Conservation (phyloP, 2,888 invertebrate species). For the Athalia rosae region DNA sequence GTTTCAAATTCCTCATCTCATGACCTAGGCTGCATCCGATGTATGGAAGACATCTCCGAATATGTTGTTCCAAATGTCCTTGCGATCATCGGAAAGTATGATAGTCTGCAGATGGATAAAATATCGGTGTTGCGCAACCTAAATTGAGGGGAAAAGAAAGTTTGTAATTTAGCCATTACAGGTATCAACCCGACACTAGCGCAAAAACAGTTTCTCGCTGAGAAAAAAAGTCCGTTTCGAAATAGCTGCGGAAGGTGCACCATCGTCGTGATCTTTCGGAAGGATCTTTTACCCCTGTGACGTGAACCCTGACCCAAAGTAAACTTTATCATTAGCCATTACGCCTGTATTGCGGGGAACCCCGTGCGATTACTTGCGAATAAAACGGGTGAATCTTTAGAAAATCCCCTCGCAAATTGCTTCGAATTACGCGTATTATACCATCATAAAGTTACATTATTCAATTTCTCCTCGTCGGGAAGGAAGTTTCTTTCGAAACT, state of each 20-base stretch:
- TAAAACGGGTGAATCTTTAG: too few relatives aligned
- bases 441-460: too few relatives aligned
- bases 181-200: constrained; percentile 34
- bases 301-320: constrained; percentile 8
- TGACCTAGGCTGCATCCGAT: constrained; percentile 28
- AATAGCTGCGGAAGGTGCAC: constrained; percentile 17
- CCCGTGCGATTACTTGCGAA: too few relatives aligned
- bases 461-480: too few relatives aligned
- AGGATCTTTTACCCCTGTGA: constrained; percentile 14
- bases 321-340: background rate
- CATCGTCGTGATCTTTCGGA: constrained; percentile 27
- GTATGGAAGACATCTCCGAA: background rate
- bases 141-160: constrained; percentile 36
- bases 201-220: constrained; percentile 26
- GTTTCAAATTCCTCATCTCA: background rate
- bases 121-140: constrained; percentile 19
- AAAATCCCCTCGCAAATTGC: too few relatives aligned
- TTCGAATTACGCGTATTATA: too few relatives aligned
- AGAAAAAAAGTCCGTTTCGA: constrained; percentile 19
- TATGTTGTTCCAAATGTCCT: constrained; percentile 15
- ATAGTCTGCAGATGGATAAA: background rate
- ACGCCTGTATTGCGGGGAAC: too few relatives aligned
- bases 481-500: too few relatives aligned
- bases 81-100: constrained; percentile 18
- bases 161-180: constrained; percentile 37